Percentiles rank a stretch among this genome's conserved stretches.
phyloP scores from a whole-genome alignment of 2,888 invertebrate species.

The Xestoiulus laeticollis region DNA sequence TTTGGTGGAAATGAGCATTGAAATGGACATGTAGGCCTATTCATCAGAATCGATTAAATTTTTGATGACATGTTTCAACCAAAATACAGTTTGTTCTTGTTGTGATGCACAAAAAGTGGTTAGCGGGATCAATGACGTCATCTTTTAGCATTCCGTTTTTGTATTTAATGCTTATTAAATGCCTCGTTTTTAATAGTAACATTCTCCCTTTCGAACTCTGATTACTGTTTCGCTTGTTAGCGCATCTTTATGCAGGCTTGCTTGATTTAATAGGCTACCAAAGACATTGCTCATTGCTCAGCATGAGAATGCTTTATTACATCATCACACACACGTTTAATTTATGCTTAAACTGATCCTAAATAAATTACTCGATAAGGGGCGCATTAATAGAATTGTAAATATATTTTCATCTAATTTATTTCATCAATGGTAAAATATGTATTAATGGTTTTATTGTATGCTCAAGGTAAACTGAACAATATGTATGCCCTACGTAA shows the following conservation, averaged over 20 bases:
- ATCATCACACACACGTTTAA: neutral
- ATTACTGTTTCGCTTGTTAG: neutral
- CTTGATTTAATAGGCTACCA: neutral
- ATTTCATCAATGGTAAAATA: neutral
- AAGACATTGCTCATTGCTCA: neutral
- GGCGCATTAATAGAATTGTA: neutral
- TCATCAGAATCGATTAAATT: neutral
- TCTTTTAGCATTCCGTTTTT: neutral
- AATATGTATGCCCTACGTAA: neutral
- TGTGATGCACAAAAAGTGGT: neutral
- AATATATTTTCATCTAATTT: too few relatives aligned
- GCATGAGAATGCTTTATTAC: neutral
- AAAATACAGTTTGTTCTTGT: neutral
- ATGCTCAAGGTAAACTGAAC: too few relatives aligned
- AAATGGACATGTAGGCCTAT: neutral
- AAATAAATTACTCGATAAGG: too few relatives aligned
- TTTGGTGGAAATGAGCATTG: neutral
- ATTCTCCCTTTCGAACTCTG: neutral
- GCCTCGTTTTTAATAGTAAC: neutral
- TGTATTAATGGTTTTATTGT: neutral
- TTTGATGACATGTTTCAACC: neutral
- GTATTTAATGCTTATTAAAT: neutral
- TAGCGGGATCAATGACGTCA: neutral
- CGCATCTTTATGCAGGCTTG: neutral
- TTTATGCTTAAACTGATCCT: too few relatives aligned